A percentile compares a stretch with the other conserved stretches of the same genome.
Conservation (phyloP, 2,797 vertebrate species). For the Falco cherrug region DNA sequence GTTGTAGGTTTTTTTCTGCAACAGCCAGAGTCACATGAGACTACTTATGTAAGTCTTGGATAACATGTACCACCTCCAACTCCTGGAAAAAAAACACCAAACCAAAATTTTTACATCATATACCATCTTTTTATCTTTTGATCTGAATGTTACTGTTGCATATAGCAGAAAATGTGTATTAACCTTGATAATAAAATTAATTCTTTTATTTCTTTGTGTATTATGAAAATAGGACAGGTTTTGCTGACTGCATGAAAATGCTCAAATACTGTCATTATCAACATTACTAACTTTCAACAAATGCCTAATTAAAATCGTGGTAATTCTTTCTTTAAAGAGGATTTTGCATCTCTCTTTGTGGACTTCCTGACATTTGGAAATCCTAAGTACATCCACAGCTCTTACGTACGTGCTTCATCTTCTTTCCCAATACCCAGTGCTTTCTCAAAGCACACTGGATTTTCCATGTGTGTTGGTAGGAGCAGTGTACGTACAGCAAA, state of each 20-base stretch:
- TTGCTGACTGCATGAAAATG: background rate
- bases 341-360: background rate
- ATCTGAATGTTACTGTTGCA: background rate
- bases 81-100: background rate
- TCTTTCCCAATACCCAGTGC: background rate
- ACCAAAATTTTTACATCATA: background rate
- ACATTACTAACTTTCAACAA: background rate
- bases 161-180: background rate
- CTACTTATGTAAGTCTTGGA: background rate
- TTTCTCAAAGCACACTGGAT: rapidly evolving
- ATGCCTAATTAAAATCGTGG: background rate
- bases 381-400: background rate
- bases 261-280: background rate
- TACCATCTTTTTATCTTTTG: background rate
- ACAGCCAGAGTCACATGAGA: background rate
- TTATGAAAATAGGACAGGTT: background rate
- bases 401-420: rapidly evolving
- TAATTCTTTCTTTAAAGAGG: background rate
- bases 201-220: background rate
- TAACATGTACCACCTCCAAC: background rate
- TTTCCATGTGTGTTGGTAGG: rapidly evolving
- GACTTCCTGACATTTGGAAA: background rate
- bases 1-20: constrained; percentile 10
- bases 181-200: background rate
- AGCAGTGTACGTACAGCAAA: background rate